A percentile compares a stretch with the other conserved stretches of the same genome.
Conservation (phyloP, 2,888 invertebrate species). For the Callyntrura guangdongensis region DNA sequence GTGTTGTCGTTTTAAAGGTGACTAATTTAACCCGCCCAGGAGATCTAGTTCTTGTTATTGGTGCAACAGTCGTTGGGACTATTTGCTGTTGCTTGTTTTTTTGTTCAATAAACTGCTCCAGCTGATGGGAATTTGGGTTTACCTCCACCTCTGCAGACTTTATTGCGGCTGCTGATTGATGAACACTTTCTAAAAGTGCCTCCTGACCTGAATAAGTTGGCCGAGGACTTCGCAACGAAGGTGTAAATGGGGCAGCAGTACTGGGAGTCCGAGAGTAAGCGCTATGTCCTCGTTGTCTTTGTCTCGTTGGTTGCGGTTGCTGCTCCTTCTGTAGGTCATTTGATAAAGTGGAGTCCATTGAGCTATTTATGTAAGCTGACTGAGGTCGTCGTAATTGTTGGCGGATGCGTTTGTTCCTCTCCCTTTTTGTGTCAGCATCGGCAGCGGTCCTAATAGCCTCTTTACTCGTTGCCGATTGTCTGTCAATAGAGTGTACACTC, state of each 20-base stretch:
- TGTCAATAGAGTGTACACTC: constrained; percentile 2
- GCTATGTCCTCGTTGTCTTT: background rate
- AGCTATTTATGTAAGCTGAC: constrained; percentile 64
- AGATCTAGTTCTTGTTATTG: constrained; percentile 21
- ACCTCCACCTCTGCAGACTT: background rate
- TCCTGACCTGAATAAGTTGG: constrained; percentile 69
- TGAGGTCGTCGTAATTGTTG: constrained; percentile 65
- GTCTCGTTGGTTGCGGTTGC: no score
- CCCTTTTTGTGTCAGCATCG: constrained; percentile 15
- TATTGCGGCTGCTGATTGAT: constrained; percentile 34
- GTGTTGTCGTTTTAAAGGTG: constrained; percentile 59
- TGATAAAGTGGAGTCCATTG: constrained; percentile 21
- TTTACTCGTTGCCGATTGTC: background rate
- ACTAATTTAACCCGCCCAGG: constrained; percentile 61
- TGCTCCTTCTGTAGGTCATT: background rate
- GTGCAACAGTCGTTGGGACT: background rate
- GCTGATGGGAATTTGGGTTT: constrained; percentile 56
- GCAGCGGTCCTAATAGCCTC: no score
- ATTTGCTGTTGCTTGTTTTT: constrained; percentile 2
- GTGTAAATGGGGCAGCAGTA: constrained; percentile 63
- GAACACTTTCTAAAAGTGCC: constrained; percentile 68
- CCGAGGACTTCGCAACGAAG: constrained; percentile 70
- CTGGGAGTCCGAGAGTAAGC: background rate
- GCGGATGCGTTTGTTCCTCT: constrained; percentile 59
- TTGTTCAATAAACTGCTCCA: constrained; percentile 60